Base-by-base conservation (phyloP, 2,888 invertebrate genomes). In the Ochlodes sylvanus region DNA sequence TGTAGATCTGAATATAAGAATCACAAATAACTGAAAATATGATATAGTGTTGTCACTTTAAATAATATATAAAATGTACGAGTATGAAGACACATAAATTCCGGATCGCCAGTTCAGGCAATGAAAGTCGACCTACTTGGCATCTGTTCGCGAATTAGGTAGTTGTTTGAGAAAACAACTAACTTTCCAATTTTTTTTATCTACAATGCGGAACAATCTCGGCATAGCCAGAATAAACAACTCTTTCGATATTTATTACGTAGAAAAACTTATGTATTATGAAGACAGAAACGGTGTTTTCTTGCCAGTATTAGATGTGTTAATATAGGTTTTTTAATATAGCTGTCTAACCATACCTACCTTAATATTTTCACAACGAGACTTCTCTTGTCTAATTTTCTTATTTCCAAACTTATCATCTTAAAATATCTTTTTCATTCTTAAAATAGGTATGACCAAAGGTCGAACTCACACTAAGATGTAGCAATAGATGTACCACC, bases 61-160 rank as follows among this genome's bases (percentile, higher is more conserved):
- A 42, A 0, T 15, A 27, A 38, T 58, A 52, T 2, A 27, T 27
- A 58, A 44, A 47, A 38, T 38, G 7, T 38, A 38, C 2, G 2
- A 10, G 12, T 57, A 15, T 60, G 19, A 54, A 32, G 34, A 62
- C 27, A 7, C 19, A 63, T 57, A 57, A 68, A 57, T 63, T 63
- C n/a, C n/a, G 19, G 57, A 57, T 50, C 50, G 61, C 68, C 19
- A 50, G 56, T 56, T 68, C 55, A 50, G 64, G 62, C 67, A 62
- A 68, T 63, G 63, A 62, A 68, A 68, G 63, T 63, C 57, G 63
- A 68, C 68, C 68, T 63, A 63, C 56, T 68, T 68, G 68, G 68
- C 68, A 68, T 63, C 62, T 57, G 62, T 57, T 19, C 62, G 32
- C 56, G 63, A 57, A 68, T 68, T 68, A 68, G 63, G 68, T 63